These are phyloP conservation scores for Jacana jacana DNA, from an alignment of 2,113 vertebrate species.

Conservation along the genomic window DNA sequence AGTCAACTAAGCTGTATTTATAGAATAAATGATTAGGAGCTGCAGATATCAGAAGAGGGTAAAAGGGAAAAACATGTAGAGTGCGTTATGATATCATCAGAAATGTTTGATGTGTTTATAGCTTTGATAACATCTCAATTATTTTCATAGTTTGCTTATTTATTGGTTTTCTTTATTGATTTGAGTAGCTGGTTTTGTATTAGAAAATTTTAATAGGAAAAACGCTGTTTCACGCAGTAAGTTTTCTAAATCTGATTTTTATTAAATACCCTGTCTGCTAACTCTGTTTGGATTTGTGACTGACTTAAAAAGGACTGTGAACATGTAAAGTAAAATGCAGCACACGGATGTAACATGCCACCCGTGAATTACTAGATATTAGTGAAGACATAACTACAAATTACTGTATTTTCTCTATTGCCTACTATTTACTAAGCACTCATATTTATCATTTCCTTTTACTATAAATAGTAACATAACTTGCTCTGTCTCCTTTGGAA, in stretches of 20 bases:
- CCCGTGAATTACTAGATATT: constrained; percentile 51
- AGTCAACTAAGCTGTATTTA: constrained; percentile 49
- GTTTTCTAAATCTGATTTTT: constrained; percentile 45
- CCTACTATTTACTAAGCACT: neutral
- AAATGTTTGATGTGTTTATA: neutral
- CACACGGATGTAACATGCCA: constrained; percentile 30
- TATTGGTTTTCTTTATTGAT: neutral
- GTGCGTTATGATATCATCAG: neutral
- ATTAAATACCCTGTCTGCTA: constrained; percentile 43
- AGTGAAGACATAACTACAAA: constrained; percentile 48
- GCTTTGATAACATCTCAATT: constrained; percentile 7
- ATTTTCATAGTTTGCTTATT: constrained; percentile 21
- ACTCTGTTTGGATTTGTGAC: constrained; percentile 49
- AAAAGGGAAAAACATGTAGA: neutral
- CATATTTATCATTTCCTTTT: constrained; percentile 25
- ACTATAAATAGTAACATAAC: constrained; percentile 25
- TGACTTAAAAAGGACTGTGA: constrained; percentile 47
- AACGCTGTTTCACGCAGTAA: neutral
- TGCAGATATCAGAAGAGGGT: neutral
- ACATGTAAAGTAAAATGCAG: constrained; percentile 34
- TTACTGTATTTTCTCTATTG: constrained; percentile 35
- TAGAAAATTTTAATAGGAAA: constrained; percentile 10
- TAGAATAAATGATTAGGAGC: neutral
- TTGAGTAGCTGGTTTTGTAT: neutral
- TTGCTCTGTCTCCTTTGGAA: neutral